Conservation (phyloP, 92 coral and sea anemone species). For the Galaxea fascicularis region DNA sequence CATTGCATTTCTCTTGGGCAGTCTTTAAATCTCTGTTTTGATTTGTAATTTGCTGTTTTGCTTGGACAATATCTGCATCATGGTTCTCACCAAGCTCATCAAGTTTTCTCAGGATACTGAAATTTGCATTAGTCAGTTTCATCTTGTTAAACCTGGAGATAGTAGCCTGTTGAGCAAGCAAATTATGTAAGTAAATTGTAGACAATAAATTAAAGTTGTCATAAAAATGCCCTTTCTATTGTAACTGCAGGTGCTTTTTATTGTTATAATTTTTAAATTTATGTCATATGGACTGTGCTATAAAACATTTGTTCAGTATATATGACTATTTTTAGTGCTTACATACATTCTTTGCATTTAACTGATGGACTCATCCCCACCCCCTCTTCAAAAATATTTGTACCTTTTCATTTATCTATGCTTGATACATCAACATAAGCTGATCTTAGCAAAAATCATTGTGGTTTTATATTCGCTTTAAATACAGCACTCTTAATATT, state of each 20-base stretch:
- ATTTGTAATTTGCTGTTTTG: slow-evolving; percentile 44
- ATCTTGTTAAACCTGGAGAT: slow-evolving; percentile 66
- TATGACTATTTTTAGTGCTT: slow-evolving; percentile 4
- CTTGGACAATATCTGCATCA: slow-evolving; percentile 39
- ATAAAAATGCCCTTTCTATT: neutral
- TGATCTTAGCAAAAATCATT: neutral
- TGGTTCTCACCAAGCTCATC: slow-evolving; percentile 68
- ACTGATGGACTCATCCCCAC: slow-evolving; percentile 1
- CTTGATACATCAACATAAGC: neutral
- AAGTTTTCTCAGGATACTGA: slow-evolving; percentile 43
- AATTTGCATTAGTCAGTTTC: slow-evolving; percentile 61
- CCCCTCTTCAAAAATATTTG: neutral
- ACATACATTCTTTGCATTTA: neutral
- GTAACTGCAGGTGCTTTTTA: neutral
- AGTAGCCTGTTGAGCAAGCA: slow-evolving; percentile 54
- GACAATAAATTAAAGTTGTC: neutral
- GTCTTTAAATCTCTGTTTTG: slow-evolving; percentile 36
- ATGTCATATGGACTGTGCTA: neutral
- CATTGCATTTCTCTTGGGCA: slow-evolving; percentile 37
- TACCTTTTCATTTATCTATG: too few relatives aligned
- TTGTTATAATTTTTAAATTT: neutral
- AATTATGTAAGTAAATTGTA: slow-evolving; percentile 3
- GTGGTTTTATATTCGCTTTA: neutral
- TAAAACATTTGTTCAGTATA: neutral
- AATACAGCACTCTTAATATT: neutral